A percentile compares a stretch with the other conserved stretches of the same genome.
Conservation (phyloP, 2,113 vertebrate genomes). For the Prinia subflava region DNA sequence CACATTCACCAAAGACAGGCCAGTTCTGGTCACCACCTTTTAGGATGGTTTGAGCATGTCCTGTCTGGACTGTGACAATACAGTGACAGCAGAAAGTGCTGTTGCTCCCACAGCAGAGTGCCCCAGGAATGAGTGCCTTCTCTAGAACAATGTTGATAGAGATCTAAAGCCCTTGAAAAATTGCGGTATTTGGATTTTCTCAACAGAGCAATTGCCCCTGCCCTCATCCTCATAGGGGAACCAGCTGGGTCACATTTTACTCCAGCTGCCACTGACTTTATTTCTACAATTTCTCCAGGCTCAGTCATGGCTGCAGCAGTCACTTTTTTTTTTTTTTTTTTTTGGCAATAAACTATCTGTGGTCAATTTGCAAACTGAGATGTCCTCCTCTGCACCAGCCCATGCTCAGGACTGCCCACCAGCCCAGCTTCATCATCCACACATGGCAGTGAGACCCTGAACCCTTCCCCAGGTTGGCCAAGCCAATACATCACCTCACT, state of each 20-base stretch:
- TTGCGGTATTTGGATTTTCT: background rate
- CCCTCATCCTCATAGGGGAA: background rate
- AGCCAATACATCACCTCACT: fast-evolving
- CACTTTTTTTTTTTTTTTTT: background rate
- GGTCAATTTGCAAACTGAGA: background rate
- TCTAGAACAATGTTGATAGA: background rate
- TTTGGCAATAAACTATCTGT: background rate
- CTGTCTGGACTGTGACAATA: background rate
- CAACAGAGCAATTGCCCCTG: background rate
- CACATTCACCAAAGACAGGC: background rate
- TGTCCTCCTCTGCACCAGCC: background rate
- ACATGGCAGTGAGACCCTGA: background rate
- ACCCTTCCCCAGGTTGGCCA: background rate
- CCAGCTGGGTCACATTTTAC: background rate
- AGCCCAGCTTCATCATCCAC: background rate
- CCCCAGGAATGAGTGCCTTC: background rate
- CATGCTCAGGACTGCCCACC: background rate
- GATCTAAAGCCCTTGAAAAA: background rate
- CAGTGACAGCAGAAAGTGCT: background rate
- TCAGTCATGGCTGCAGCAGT: background rate
- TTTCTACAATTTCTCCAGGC: background rate
- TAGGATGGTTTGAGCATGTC: background rate
- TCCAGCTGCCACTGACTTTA: background rate
- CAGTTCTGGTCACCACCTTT: background rate
- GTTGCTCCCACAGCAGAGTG: background rate